phyloP scores from a whole-genome alignment of 2,888 invertebrate genomes.

The Smittia aterrima region DNA sequence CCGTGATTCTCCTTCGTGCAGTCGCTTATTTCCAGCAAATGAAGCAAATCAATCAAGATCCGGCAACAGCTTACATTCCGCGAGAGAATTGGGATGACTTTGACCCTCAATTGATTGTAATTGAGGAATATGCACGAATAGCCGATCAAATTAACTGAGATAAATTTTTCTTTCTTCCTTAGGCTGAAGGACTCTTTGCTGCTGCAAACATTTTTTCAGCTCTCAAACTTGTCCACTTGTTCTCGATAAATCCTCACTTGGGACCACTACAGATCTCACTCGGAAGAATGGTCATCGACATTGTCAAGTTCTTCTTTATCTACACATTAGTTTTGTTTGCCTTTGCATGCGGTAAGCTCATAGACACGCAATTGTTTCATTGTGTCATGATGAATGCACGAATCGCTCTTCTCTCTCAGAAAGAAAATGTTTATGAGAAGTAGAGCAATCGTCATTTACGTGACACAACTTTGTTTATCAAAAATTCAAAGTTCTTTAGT shows the following conservation, averaged over 20 bases:
- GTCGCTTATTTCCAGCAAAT: conserved; percentile 75
- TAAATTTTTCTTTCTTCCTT: not conserved
- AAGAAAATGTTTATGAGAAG: no score
- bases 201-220: conserved; percentile 94
- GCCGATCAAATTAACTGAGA: not conserved
- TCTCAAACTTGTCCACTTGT: conserved; percentile 85
- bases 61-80: conserved; percentile 69
- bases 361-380: not conserved
- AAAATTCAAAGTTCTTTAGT: no score
- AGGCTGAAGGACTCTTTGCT: conserved; percentile 86
- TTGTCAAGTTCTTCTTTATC: conserved; percentile 89
- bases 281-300: conserved; percentile 86
- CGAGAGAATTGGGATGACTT: conserved; percentile 88
- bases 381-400: not conserved
- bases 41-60: conserved; percentile 66
- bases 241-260: conserved; percentile 89
- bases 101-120: conserved; percentile 80
- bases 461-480: no score
- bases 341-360: conserved; percentile 78
- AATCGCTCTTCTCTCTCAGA: not conserved
- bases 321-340: conserved; percentile 85
- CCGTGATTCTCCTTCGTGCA: conserved; percentile 65
- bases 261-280: conserved; percentile 90
- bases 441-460: no score
- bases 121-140: not conserved